phyloP scores from a whole-genome alignment of 37 sponge, comb jelly and placozoan genomes.

The Aplysina aerophoba region DNA sequence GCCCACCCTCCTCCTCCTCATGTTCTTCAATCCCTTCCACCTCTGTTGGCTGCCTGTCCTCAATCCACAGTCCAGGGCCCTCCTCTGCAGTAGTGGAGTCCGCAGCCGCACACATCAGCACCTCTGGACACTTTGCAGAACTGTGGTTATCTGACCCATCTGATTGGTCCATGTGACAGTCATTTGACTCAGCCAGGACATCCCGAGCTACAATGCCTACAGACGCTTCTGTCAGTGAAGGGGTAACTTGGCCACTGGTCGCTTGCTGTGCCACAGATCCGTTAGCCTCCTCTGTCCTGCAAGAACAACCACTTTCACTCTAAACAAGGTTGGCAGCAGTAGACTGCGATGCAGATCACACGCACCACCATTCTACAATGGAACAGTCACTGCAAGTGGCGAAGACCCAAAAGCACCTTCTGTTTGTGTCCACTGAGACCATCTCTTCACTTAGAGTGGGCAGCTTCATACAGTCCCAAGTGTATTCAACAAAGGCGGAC shows the following conservation, averaged over 20 bases:
- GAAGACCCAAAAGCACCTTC: neutral
- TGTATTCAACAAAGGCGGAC: constrained; percentile 88
- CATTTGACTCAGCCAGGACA: too few species aligned
- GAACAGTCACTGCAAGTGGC: too few species aligned
- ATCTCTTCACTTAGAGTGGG: constrained; percentile 22
- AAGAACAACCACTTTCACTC: neutral
- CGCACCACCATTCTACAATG: neutral
- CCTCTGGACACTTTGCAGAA: neutral
- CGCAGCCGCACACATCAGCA: neutral
- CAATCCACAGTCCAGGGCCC: neutral
- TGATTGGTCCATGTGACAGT: constrained; percentile 10
- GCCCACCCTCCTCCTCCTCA: neutral
- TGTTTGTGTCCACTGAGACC: neutral
- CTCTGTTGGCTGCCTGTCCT: constrained; percentile 20
- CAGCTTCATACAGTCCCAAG: constrained; percentile 86
- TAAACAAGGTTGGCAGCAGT: too few species aligned
- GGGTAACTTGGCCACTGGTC: too few species aligned
- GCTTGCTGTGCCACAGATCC: too few species aligned
- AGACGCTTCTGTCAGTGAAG: too few species aligned
- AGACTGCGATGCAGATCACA: neutral
- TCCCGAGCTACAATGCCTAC: too few species aligned
- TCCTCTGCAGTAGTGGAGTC: constrained; percentile 21
- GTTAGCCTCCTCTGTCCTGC: too few species aligned
- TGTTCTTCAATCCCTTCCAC: neutral
- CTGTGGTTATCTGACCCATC: neutral